A percentile compares a stretch with the other conserved stretches of the same genome.
These are phyloP conservation scores for Pegea sp. DNA, from an alignment of 23 tunicate genomes.

Conservation along the genomic window DNA sequence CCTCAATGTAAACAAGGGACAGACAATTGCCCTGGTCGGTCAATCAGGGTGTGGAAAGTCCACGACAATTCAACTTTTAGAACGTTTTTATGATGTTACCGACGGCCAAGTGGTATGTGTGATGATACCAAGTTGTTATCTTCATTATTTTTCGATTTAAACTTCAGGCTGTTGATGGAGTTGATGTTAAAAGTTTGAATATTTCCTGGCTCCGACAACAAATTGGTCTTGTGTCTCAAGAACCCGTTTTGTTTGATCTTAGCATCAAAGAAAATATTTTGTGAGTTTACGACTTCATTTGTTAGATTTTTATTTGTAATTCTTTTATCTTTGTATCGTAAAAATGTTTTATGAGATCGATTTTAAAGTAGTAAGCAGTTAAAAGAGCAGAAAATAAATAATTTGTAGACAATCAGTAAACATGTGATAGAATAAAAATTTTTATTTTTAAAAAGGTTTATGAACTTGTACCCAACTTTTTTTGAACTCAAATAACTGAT, in stretches of 20 bases:
- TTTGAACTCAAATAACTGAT: too few species aligned
- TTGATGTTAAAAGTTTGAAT: not conserved
- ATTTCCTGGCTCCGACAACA: not conserved
- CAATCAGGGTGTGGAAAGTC: slow-evolving; percentile 63
- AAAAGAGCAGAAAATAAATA: too few species aligned
- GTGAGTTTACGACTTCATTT: too few species aligned
- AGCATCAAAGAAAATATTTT: not conserved
- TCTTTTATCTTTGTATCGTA: too few species aligned
- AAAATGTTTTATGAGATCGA: too few species aligned
- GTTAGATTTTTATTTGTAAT: too few species aligned
- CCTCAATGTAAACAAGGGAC: slow-evolving; percentile 11
- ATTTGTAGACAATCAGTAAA: too few species aligned
- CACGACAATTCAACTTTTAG: slow-evolving; percentile 30
- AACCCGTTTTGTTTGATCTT: slow-evolving; percentile 1
- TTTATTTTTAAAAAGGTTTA: too few species aligned
- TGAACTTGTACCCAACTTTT: too few species aligned
- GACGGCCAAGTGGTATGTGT: slow-evolving; percentile 27
- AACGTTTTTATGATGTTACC: slow-evolving; percentile 31
- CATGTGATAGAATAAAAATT: too few species aligned
- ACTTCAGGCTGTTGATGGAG: not conserved
- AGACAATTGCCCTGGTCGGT: slow-evolving; percentile 66
- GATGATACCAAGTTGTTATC: not conserved
- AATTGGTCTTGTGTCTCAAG: not conserved
- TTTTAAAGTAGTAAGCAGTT: too few species aligned
- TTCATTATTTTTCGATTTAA: not conserved